Conservation (phyloP, 2,888 invertebrate genomes). For the Plusia festucae region DNA sequence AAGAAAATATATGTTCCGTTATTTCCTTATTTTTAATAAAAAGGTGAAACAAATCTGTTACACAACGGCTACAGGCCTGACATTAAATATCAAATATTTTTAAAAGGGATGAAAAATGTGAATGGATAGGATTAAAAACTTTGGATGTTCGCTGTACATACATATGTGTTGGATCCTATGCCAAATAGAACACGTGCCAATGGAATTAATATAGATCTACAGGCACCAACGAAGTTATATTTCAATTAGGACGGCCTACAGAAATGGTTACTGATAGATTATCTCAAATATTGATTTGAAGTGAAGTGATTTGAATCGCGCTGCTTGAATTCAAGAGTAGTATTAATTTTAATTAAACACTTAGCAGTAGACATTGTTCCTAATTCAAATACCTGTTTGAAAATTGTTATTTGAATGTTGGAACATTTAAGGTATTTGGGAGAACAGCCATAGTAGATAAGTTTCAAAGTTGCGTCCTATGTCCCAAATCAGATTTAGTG, state of each 20-base stretch:
- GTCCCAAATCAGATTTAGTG: not conserved
- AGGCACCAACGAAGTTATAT: constrained; percentile 12
- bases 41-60: too few relatives aligned
- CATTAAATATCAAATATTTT: too few relatives aligned
- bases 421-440: not conserved
- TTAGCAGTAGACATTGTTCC: not conserved
- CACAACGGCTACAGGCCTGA: too few relatives aligned
- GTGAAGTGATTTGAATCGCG: constrained; percentile 41
- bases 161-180: constrained; percentile 10
- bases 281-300: constrained; percentile 40
- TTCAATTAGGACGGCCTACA: constrained; percentile 36
- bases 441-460: not conserved
- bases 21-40: too few relatives aligned
- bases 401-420: not conserved
- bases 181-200: constrained; percentile 38
- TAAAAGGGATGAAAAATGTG: not conserved
- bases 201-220: constrained; percentile 31
- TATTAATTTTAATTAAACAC: constrained; percentile 18
- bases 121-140: not conserved
- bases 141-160: constrained; percentile 12
- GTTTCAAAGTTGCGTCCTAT: not conserved
- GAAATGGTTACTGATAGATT: constrained; percentile 34
- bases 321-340: constrained; percentile 9
- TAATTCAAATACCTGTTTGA: not conserved
- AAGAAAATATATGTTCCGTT: too few relatives aligned